phyloP scores from a whole-genome alignment of 2,888 invertebrate species.

The Tetranychus truncatus region DNA sequence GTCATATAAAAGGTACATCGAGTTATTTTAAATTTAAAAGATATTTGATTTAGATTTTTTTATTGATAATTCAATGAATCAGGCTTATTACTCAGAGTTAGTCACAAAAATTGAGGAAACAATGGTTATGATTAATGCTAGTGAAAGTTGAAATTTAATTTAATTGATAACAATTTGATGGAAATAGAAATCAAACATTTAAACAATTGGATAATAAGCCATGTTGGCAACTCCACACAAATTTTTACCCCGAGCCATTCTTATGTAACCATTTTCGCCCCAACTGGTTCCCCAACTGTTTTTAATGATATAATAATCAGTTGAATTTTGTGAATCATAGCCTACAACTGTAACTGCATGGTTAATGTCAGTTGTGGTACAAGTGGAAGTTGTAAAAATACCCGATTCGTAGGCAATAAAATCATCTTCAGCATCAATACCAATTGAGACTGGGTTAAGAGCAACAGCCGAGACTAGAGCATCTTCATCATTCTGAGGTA shows the following conservation, averaged over 20 bases:
- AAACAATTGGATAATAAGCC: slow-evolving; percentile 68
- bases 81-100: no score
- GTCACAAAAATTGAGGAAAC: no score
- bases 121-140: no score
- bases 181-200: slow-evolving; percentile 28
- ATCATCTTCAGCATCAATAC: slow-evolving; percentile 15
- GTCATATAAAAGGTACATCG: no score
- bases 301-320: slow-evolving; percentile 66
- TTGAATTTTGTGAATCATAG: neutral
- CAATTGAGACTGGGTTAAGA: slow-evolving; percentile 25
- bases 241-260: slow-evolving; percentile 57
- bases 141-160: no score
- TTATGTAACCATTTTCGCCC: slow-evolving; percentile 68
- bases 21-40: no score
- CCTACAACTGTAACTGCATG: slow-evolving; percentile 14
- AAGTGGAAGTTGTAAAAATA: neutral
- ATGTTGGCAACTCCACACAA: slow-evolving; percentile 66
- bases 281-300: slow-evolving; percentile 58
- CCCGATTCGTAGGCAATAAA: neutral
- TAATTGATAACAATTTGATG: no score
- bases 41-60: no score
- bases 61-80: no score
- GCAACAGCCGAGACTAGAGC: slow-evolving; percentile 27
- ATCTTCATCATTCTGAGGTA: slow-evolving; percentile 24
- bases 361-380: neutral